phyloP scores from a whole-genome alignment of 2,888 invertebrate species.

The Ochropleura leucogaster region DNA sequence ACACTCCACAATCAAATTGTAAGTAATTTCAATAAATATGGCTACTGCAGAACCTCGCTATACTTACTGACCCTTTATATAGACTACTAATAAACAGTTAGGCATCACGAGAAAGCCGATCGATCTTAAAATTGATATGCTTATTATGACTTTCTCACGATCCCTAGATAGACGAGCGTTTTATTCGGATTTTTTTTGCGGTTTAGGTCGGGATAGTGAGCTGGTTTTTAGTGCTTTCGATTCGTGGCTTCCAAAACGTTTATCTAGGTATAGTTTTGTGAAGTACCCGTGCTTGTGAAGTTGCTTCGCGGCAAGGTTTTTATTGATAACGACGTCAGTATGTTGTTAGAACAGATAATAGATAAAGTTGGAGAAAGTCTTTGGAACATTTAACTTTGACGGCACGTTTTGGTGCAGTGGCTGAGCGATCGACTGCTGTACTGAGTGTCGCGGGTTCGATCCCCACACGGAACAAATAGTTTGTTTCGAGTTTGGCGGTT shows the following conservation, averaged over 20 bases:
- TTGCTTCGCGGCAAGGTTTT: not conserved
- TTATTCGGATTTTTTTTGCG: slow-evolving; percentile 52
- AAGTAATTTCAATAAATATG: slow-evolving; percentile 90
- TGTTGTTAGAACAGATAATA: not conserved
- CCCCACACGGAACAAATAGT: no score
- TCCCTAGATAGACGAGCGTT: slow-evolving; percentile 67
- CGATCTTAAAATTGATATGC: slow-evolving; percentile 88
- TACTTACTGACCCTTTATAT: slow-evolving; percentile 85
- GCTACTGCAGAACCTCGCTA: slow-evolving; percentile 75
- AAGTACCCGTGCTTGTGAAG: slow-evolving; percentile 6
- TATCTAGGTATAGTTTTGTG: slow-evolving; percentile 3
- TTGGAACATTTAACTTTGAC: not conserved
- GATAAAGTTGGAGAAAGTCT: not conserved
- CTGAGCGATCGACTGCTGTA: no score
- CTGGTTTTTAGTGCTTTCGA: slow-evolving; percentile 50
- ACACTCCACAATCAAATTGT: slow-evolving; percentile 88
- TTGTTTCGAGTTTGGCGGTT: no score
- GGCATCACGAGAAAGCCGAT: slow-evolving; percentile 89
- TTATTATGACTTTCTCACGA: slow-evolving; percentile 90
- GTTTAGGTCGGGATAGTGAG: slow-evolving; percentile 44
- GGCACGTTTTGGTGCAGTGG: no score
- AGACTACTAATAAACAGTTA: slow-evolving; percentile 88
- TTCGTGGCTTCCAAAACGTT: slow-evolving; percentile 27
- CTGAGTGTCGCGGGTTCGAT: no score
- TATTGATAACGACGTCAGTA: slow-evolving; percentile 4